Base-by-base conservation (phyloP, 92 coral and sea anemone species). In the Palythoa heliodiscus region DNA sequence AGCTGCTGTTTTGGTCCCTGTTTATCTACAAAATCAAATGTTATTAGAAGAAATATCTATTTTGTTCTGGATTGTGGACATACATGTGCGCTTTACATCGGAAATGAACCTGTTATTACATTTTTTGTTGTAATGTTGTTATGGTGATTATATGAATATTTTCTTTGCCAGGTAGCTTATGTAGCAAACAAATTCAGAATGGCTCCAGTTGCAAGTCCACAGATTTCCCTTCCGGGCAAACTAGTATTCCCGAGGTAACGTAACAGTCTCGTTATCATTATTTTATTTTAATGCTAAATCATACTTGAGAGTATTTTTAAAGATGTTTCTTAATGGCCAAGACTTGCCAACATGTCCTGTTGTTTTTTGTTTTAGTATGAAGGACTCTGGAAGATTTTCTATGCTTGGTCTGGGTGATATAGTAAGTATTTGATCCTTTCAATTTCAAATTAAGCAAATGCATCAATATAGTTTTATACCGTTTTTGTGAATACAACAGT, bases 401-500 rank as follows among this genome's bases (percentile, higher is more conserved):
- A 97, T 97, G 99, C 88, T 97, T 29, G 99, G 99, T 64, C 89
- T 97, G 35, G 99, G 99, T 69, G 99, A 97, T 86, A 97, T 97
- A 74, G 99, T 97, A 84, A 97, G 99, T 93, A 64, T 23, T 39
- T 11, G 9, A 6, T 14, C 7, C 0, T 7, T 2, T 13, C 5
- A 12, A 22, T 43, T 43, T 43, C 50, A 43, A 8, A 5, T 43
- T 43, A 43, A 43, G 50, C 50, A 43, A 29, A 29, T 0, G 35
- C 35, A 29, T 29, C 35, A 29, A 29, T 29, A 29, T 29, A 29
- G 35, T 29, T 29, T 29, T 29, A 29, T 29, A 29, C 35, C 35
- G 35, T 29, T 0, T 29, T 29, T 29, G 35, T 29, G 1, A 29
- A 29, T 29, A 29, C 35, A 29, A n/a, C n/a, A n/a, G n/a, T 29